Evolutionary conservation across 2,888 invertebrate species (phyloP).

Genomic region (Hyposoter dolosus): DNA sequence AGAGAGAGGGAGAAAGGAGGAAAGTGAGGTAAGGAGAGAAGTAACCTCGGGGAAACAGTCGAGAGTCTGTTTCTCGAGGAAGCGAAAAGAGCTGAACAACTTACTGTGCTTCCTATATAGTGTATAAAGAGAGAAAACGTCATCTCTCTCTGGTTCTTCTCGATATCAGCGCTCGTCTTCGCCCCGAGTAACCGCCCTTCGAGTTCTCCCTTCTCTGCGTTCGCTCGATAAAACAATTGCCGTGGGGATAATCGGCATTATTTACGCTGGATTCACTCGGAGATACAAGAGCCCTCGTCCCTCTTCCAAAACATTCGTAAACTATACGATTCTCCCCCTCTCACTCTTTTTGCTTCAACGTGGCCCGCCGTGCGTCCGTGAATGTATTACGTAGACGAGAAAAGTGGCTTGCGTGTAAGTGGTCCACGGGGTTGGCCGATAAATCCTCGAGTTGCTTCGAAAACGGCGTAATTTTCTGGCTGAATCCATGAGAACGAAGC

Average conservation of each 20-base stretch:
- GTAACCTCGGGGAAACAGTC: slow-evolving; percentile 17
- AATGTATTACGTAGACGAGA: slow-evolving; percentile 50
- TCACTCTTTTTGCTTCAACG: slow-evolving; percentile 23
- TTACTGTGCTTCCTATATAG: background rate
- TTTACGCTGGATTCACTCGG: slow-evolving; percentile 83
- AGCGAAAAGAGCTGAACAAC: slow-evolving; percentile 24
- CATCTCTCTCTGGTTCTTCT: slow-evolving; percentile 56
- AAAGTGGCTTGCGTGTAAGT: slow-evolving; percentile 60
- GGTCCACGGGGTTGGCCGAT: slow-evolving; percentile 24
- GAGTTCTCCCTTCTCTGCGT: slow-evolving; percentile 58
- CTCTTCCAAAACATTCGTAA: slow-evolving; percentile 40
- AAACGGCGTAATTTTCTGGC: background rate
- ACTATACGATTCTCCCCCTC: slow-evolving; percentile 20
- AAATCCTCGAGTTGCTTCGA: background rate
- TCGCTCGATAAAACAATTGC: slow-evolving; percentile 85
- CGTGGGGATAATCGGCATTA: slow-evolving; percentile 84
- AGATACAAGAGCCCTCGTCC: slow-evolving; percentile 73
- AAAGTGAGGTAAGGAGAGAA: background rate
- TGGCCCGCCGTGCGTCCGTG: slow-evolving; percentile 24
- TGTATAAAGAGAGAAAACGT: slow-evolving; percentile 24
- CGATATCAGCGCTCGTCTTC: slow-evolving; percentile 39
- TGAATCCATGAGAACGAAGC: background rate
- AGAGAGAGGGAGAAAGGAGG: background rate
- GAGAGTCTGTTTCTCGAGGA: slow-evolving; percentile 27
- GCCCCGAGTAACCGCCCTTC: slow-evolving; percentile 18